These are phyloP conservation scores for Spatulosminthurus flaviceps DNA, from an alignment of 2,888 invertebrate species.

Conservation along the genomic window DNA sequence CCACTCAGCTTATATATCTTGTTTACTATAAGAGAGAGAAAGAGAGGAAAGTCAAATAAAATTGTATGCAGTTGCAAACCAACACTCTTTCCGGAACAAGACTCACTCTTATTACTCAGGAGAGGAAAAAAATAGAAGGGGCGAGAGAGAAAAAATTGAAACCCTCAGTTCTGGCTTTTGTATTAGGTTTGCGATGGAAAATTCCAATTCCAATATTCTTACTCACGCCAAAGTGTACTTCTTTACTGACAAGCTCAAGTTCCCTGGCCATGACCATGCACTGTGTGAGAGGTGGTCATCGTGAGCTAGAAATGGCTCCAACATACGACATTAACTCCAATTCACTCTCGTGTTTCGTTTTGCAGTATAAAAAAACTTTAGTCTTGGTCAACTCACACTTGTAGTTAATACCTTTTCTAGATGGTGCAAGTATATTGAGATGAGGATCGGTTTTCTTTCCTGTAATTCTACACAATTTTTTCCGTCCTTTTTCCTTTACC, in stretches of 20 bases:
- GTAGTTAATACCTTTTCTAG: too few relatives aligned
- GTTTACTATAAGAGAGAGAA: background rate
- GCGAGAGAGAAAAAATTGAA: too few relatives aligned
- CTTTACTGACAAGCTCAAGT: background rate
- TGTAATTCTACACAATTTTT: too few relatives aligned
- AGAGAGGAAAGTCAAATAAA: background rate
- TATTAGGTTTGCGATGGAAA: background rate
- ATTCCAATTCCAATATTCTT: conserved; percentile 14
- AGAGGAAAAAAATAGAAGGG: background rate
- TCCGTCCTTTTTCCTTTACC: too few relatives aligned
- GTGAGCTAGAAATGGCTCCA: background rate
- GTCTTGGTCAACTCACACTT: too few relatives aligned
- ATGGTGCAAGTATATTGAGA: too few relatives aligned
- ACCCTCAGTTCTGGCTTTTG: too few relatives aligned
- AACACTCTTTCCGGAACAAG: background rate
- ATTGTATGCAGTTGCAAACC: conserved; percentile 2
- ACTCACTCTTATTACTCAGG: background rate
- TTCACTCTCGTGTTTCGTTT: too few relatives aligned
- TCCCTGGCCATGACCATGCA: background rate
- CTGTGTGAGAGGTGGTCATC: background rate
- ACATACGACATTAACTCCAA: background rate
- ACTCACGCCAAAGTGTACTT: background rate
- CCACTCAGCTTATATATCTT: conserved; percentile 3
- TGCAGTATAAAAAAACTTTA: too few relatives aligned
- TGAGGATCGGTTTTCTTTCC: too few relatives aligned